A percentile compares a stretch with the other conserved stretches of the same genome.
Conservation (phyloP, 1,140 invertebrate genomes). For the Papilio helenus region DNA sequence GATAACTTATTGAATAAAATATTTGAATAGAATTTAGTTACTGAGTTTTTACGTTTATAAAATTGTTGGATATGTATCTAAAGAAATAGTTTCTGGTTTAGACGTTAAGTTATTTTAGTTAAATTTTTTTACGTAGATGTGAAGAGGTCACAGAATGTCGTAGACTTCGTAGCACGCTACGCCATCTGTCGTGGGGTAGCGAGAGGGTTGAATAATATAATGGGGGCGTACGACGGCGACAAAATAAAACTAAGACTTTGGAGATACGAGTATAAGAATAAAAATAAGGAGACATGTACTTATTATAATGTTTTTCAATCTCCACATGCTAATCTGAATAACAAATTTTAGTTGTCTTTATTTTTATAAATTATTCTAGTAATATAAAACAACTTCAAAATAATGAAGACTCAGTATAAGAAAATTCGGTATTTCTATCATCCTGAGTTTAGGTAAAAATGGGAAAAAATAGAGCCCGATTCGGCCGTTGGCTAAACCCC, state of each 20-base stretch:
- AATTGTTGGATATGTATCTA: not conserved
- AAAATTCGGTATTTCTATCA: constrained; percentile 43
- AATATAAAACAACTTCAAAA: not conserved
- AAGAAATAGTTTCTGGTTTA: not conserved
- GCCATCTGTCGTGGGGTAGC: constrained; percentile 79
- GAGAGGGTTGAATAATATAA: constrained; percentile 38
- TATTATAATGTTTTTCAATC: not conserved
- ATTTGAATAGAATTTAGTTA: constrained; percentile 27
- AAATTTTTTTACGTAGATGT: not conserved
- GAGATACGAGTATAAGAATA: constrained; percentile 43
- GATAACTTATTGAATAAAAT: not conserved
- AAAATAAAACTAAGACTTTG: constrained; percentile 29
- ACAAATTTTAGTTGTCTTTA: not conserved
- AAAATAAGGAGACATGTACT: not conserved
- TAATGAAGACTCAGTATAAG: not conserved
- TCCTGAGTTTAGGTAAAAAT: constrained; percentile 66
- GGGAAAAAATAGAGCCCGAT: constrained; percentile 59
- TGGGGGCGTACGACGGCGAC: not conserved
- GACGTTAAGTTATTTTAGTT: not conserved
- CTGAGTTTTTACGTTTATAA: not conserved
- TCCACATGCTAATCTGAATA: not conserved
- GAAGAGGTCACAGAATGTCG: not conserved
- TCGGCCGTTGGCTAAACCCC: constrained; percentile 75
- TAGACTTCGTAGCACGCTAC: constrained; percentile 51
- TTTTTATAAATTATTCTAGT: not conserved